A percentile compares a stretch with the other conserved stretches of the same genome.
These are phyloP conservation scores for Mionectes macconnelli DNA, from an alignment of 2,113 vertebrate genomes.

Conservation along the genomic window DNA sequence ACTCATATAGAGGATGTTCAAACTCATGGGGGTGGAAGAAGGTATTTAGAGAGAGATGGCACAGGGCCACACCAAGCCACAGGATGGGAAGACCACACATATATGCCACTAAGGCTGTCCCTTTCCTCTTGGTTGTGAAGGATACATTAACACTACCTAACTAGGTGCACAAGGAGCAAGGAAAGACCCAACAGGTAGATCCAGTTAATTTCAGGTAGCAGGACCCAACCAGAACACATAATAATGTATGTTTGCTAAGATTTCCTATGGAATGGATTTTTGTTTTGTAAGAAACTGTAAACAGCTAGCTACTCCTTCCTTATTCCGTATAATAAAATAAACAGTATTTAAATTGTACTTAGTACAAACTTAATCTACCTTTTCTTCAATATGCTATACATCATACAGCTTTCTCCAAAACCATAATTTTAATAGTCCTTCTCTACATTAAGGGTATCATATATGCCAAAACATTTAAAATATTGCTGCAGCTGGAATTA, in stretches of 20 bases:
- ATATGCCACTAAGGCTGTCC: not conserved
- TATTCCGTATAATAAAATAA: not conserved
- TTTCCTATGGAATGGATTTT: not conserved
- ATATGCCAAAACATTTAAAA: not conserved
- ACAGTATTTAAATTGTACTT: not conserved
- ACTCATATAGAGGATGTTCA: not conserved
- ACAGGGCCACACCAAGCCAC: not conserved
- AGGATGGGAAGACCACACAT: accelerated
- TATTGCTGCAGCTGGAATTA: not conserved
- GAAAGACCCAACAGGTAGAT: not conserved
- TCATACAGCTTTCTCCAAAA: not conserved
- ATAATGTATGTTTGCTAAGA: not conserved
- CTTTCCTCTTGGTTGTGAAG: not conserved
- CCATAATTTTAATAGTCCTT: not conserved
- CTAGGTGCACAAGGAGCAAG: not conserved
- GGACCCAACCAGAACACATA: not conserved
- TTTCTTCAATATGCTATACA: not conserved
- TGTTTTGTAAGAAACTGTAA: not conserved
- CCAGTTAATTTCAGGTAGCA: accelerated
- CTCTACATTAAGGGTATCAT: not conserved
- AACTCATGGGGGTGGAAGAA: not conserved
- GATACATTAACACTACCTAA: not conserved
- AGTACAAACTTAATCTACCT: not conserved
- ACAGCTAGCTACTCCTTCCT: not conserved
- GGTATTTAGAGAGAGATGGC: not conserved